A percentile compares a stretch with the other conserved stretches of the same genome.
Conservation (phyloP, 2,888 invertebrate species). For the Gastracanthus pulcherrimus region DNA sequence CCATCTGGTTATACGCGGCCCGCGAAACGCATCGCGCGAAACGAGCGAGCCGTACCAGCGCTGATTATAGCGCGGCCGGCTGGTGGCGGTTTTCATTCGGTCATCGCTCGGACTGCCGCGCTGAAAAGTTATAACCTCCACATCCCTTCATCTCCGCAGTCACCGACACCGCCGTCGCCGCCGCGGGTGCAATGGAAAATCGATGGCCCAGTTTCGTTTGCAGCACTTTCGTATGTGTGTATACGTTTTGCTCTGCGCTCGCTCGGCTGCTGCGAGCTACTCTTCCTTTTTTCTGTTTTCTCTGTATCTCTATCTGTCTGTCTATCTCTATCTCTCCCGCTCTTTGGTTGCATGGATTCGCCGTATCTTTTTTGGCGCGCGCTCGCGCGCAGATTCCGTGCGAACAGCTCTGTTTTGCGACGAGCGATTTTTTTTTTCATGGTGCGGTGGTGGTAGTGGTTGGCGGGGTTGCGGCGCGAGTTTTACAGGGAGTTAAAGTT, state of each 20-base stretch:
- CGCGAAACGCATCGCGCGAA: not conserved
- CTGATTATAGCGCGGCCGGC: not conserved
- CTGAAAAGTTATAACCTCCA: conserved; percentile 38
- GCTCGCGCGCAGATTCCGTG: not conserved
- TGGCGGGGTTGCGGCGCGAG: not conserved
- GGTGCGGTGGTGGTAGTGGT: too few species aligned
- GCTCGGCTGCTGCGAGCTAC: too few species aligned
- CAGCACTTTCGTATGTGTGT: not conserved
- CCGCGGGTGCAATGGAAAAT: conserved; percentile 43
- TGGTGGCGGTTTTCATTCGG: conserved; percentile 29
- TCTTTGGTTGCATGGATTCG: too few species aligned
- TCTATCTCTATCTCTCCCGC: not conserved
- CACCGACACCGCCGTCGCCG: too few species aligned
- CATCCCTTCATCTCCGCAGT: too few species aligned
- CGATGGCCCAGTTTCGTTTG: conserved; percentile 50
- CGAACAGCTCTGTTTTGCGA: too few species aligned
- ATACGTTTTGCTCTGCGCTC: not conserved
- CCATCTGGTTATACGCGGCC: not conserved
- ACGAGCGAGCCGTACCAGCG: not conserved
- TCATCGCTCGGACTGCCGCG: conserved; percentile 25
- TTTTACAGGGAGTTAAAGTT: not conserved
- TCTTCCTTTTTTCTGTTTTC: not conserved
- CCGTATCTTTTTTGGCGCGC: not conserved
- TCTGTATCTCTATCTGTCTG: too few species aligned
- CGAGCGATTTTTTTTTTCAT: too few species aligned